Evolutionary conservation across 2,113 vertebrate genomes (phyloP).

Genomic region (Phylloscopus trochilus): DNA sequence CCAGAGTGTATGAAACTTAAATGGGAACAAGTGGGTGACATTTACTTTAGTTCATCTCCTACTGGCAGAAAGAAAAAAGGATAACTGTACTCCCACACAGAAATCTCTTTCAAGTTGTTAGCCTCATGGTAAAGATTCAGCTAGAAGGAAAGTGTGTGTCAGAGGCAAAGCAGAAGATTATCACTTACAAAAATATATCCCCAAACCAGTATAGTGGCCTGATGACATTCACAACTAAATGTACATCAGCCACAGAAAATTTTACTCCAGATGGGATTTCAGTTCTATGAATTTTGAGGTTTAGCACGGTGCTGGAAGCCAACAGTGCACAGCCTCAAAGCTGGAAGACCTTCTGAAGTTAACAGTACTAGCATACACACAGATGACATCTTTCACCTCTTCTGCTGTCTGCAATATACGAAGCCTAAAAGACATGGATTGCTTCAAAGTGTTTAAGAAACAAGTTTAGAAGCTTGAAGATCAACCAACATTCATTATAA

Average conservation of each 20-base stretch:
- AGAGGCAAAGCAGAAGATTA: constrained; percentile 23
- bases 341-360: constrained; percentile 7
- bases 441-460: neutral
- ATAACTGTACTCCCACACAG: constrained; percentile 44
- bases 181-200: constrained; percentile 20
- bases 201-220: constrained; percentile 6
- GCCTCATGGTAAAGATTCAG: constrained; percentile 33
- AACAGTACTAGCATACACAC: neutral
- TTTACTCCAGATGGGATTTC: neutral
- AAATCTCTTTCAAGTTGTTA: constrained; percentile 45
- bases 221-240: constrained; percentile 13
- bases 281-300: neutral
- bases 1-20: constrained; percentile 31
- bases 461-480: neutral
- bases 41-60: constrained; percentile 28
- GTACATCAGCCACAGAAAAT: neutral
- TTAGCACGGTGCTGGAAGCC: neutral
- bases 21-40: constrained; percentile 38
- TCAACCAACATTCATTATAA: neutral
- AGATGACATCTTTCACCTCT: neutral
- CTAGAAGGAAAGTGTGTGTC: constrained; percentile 22
- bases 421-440: neutral
- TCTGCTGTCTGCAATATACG: neutral
- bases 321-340: neutral
- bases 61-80: constrained; percentile 29